phyloP scores from a whole-genome alignment of 2,113 vertebrate species.

The Anser brachyrhynchus region DNA sequence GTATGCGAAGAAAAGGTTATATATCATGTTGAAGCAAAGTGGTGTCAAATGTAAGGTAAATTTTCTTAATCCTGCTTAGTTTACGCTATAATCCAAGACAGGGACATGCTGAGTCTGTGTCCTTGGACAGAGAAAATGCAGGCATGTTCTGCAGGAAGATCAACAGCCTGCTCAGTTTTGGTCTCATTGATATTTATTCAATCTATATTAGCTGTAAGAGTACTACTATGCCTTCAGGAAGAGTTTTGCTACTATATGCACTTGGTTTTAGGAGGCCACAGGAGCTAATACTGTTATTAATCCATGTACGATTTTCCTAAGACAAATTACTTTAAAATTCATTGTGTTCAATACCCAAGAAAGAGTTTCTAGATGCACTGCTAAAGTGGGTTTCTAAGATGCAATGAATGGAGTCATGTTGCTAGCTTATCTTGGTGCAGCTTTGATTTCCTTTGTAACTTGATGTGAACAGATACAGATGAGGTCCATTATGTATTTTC shows the following conservation, averaged over 20 bases:
- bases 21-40: neutral
- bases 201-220: neutral
- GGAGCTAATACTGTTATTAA: neutral
- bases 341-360: neutral
- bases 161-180: neutral
- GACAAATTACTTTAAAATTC: neutral
- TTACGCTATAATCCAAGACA: neutral
- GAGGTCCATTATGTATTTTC: neutral
- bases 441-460: neutral
- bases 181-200: neutral
- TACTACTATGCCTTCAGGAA: neutral
- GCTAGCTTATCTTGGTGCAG: neutral
- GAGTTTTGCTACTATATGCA: neutral
- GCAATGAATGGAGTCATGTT: neutral
- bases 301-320: neutral
- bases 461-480: neutral
- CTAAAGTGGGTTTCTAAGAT: neutral
- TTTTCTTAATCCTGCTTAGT: neutral
- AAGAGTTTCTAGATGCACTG: neutral
- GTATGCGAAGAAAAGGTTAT: neutral
- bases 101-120: neutral
- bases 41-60: neutral
- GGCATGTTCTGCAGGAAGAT: neutral
- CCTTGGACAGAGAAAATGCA: neutral
- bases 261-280: neutral